Evolutionary conservation across 2,797 vertebrate genomes (phyloP).

Genomic region (Eulemur albifrons): DNA sequence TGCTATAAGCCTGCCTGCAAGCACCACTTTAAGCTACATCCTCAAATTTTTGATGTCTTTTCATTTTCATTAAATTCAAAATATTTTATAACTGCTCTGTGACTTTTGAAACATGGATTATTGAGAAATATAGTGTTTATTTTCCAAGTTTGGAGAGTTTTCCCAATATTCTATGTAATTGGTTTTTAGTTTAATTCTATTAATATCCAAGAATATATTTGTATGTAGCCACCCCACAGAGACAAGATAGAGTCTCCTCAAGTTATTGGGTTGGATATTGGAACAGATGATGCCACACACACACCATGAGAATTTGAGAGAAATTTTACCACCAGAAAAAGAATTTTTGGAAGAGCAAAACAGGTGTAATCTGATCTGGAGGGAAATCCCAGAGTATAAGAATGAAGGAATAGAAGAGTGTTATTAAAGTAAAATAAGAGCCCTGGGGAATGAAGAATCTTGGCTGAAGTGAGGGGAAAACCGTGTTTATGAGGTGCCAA

Average conservation of each 20-base stretch:
- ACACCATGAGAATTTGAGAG: background rate
- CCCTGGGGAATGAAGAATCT: background rate
- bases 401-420: background rate
- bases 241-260: background rate
- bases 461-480: background rate
- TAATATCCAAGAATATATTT: background rate
- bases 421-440: background rate
- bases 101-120: background rate
- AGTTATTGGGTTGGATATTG: background rate
- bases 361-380: background rate
- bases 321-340: background rate
- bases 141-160: background rate
- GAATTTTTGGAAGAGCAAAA: background rate
- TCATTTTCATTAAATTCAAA: background rate
- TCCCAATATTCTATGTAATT: background rate
- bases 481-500: background rate
- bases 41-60: background rate
- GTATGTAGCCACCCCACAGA: background rate
- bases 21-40: background rate
- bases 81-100: background rate
- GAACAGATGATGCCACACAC: background rate
- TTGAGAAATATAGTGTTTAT: background rate
- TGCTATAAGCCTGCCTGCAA: background rate
- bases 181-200: slow-evolving; percentile 13
- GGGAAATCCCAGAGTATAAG: background rate